Evolutionary conservation across 2,888 invertebrate species (phyloP), one percentile per base, ranked within the genome.

Genomic region (Zonitis immaculata): DNA sequence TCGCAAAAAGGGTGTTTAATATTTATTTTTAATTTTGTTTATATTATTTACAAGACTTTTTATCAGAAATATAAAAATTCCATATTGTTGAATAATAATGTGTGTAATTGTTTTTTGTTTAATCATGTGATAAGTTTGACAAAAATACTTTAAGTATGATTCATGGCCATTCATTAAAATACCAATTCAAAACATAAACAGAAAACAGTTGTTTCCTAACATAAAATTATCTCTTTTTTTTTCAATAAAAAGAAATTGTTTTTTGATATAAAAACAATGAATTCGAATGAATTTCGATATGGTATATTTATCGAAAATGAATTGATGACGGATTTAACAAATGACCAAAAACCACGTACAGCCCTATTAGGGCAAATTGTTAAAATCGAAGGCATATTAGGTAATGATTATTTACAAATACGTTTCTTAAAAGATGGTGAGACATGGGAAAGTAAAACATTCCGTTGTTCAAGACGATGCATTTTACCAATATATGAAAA

Each of bases 351-450:
- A n/a, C 65, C 66, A 46, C 65, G 73, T 54, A 76, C 75, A 6
- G 73, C 66, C 2, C 58, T 75, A 12, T 55, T 74, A 39, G 76
- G 76, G 3, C 70, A 71, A 48, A 69, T 76, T 42, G 72, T 74
- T 18, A 71, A 69, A 58, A 67, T 76, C 28, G 74, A 73, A 47
- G 63, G 60, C 9, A 63, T 64, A 30, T 47, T 65, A 16, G 58
- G 50, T 35, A 51, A 59, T 7, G 57, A 54, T 32, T 64, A 60
- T 32, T 61, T 73, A 35, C 65, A 61, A 14, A 61, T 76, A n/a
- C 66, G 72, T 44, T 70, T 72, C 35, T 56, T 75, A 25, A 73
- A 71, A 60, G 70, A 70, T 28, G 66, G 66, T 25, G 66, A 59
- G 61, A 66, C 67, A 5, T 76, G 73, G 75, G 76, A 76, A 56